phyloP scores from a whole-genome alignment of 2,888 invertebrate genomes.

The Eustalomyia histrio region DNA sequence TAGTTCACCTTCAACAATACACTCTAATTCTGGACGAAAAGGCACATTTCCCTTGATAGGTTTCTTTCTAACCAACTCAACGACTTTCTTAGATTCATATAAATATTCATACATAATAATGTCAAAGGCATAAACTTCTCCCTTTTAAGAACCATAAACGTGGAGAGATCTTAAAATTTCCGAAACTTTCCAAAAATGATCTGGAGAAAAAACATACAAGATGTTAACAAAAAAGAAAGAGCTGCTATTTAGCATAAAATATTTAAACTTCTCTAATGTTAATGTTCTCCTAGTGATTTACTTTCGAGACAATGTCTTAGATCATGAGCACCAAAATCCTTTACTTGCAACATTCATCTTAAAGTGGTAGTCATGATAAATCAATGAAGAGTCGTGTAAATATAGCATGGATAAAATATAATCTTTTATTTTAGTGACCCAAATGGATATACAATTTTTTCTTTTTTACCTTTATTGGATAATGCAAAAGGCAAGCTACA shows the following conservation, averaged over 20 bases:
- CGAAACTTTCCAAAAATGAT: slow-evolving; percentile 97
- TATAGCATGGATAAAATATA: slow-evolving; percentile 85
- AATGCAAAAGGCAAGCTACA: slow-evolving; percentile 97
- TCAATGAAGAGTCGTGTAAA: slow-evolving; percentile 92
- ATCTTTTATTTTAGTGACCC: not conserved
- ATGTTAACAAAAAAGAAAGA: not conserved
- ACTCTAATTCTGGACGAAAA: slow-evolving; percentile 89
- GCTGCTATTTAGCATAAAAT: not conserved
- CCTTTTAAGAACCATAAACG: slow-evolving; percentile 90
- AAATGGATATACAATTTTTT: not conserved
- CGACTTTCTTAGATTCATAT: slow-evolving; percentile 95
- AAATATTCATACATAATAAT: slow-evolving; percentile 96
- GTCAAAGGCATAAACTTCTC: slow-evolving; percentile 97
- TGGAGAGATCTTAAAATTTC: slow-evolving; percentile 90
- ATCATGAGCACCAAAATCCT: slow-evolving; percentile 97
- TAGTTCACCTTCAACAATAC: slow-evolving; percentile 85
- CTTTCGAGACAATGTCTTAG: slow-evolving; percentile 92
- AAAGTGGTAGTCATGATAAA: slow-evolving; percentile 98
- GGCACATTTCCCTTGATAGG: slow-evolving; percentile 85
- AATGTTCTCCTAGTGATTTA: slow-evolving; percentile 93
- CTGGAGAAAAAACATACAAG: slow-evolving; percentile 78
- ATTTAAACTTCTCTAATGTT: slow-evolving; percentile 91
- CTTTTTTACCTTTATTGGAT: slow-evolving; percentile 95
- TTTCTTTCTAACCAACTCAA: slow-evolving; percentile 88
- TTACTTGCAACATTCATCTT: slow-evolving; percentile 96